These are phyloP conservation scores for Hypanus sabinus DNA, from an alignment of 2,113 vertebrate species.

Conservation along the genomic window DNA sequence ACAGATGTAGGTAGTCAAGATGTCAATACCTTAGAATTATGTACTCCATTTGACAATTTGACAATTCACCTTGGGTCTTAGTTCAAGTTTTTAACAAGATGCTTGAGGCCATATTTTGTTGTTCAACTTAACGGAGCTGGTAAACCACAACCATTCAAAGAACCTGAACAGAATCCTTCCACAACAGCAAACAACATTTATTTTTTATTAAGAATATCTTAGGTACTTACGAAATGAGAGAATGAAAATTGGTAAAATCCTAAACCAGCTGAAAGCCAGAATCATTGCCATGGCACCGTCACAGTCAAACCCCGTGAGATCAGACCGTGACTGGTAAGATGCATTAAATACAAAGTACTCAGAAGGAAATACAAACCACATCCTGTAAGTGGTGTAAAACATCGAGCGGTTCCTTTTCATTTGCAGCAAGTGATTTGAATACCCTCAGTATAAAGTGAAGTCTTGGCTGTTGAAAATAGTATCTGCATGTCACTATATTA, in stretches of 20 bases:
- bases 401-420: not conserved
- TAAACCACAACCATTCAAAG: not conserved
- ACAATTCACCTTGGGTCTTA: not conserved
- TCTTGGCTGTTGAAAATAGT: not conserved
- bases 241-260: not conserved
- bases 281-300: not conserved
- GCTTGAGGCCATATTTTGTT: not conserved
- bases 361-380: slow-evolving; percentile 1
- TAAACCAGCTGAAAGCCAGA: not conserved
- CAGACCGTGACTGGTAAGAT: too few species aligned
- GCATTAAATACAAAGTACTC: not conserved
- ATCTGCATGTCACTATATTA: too few species aligned
- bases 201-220: not conserved
- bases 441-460: too few species aligned
- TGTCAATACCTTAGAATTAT: too few species aligned
- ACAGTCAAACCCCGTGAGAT: not conserved
- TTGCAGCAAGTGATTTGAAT: not conserved
- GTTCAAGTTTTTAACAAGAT: too few species aligned
- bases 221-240: slow-evolving; percentile 5
- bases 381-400: not conserved
- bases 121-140: not conserved
- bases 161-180: not conserved
- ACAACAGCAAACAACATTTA: not conserved
- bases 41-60: not conserved
- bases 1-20: not conserved